phyloP scores from a whole-genome alignment of 1,140 invertebrate species.

The Musca domestica region DNA sequence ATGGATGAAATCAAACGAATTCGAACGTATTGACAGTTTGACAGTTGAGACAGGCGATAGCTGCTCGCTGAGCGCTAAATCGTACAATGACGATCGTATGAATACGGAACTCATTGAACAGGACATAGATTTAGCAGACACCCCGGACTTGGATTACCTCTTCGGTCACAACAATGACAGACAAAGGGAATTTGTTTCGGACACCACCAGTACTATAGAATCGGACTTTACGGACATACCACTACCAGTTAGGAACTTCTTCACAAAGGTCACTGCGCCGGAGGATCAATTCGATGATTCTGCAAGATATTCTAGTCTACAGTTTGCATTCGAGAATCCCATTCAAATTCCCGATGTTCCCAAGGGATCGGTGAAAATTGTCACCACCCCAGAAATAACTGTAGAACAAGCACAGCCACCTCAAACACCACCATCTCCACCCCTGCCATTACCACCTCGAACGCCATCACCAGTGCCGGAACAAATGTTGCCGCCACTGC shows the following conservation, averaged over 20 bases:
- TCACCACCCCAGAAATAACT: conserved; percentile 53
- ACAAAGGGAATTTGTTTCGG: conserved; percentile 26
- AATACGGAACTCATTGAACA: conserved; percentile 65
- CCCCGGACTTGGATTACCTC: conserved; percentile 56
- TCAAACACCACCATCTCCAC: conserved; percentile 39
- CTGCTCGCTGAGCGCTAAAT: conserved; percentile 33
- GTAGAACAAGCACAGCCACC: conserved; percentile 47
- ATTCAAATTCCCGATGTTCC: conserved; percentile 46
- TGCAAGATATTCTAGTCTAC: conserved; percentile 76
- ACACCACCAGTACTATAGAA: background rate
- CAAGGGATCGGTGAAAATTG: conserved; percentile 38
- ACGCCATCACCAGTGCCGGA: conserved; percentile 44
- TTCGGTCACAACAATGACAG: conserved; percentile 50
- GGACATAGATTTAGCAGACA: conserved; percentile 69
- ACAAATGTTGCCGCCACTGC: conserved; percentile 39
- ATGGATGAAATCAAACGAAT: conserved; percentile 50
- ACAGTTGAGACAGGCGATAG: conserved; percentile 49
- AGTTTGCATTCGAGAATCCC: conserved; percentile 82
- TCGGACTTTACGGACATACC: background rate
- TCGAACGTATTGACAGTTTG: conserved; percentile 47
- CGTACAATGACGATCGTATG: conserved; percentile 57
- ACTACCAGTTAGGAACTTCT: background rate
- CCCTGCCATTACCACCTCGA: conserved; percentile 40
- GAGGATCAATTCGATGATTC: conserved; percentile 70
- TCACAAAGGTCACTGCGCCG: conserved; percentile 40